Percentiles rank a stretch among this genome's conserved stretches.
Conservation (phyloP, 2,888 invertebrate species). For the Acleris literana region DNA sequence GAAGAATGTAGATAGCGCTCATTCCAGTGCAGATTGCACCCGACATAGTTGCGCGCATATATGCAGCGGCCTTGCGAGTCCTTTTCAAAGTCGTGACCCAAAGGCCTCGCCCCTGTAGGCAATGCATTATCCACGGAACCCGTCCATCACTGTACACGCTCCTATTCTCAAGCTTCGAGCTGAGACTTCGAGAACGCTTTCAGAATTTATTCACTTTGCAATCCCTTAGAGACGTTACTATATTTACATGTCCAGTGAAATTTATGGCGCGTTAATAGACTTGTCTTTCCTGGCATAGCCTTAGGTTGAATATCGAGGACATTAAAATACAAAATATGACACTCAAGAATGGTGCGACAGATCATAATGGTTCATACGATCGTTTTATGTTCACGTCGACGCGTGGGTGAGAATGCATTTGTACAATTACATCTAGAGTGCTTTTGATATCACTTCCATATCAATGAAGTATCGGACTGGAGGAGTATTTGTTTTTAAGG, state of each 20-base stretch:
- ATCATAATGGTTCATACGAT: slow-evolving; percentile 12
- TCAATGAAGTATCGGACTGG: background rate
- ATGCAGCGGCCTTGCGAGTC: slow-evolving; percentile 65
- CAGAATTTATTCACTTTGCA: slow-evolving; percentile 8
- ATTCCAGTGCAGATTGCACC: slow-evolving; percentile 34
- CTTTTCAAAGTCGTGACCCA: slow-evolving; percentile 79
- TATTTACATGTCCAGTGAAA: background rate
- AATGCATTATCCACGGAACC: slow-evolving; percentile 34
- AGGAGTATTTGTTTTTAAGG: background rate
- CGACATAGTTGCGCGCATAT: slow-evolving; percentile 42
- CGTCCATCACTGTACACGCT: slow-evolving; percentile 25
- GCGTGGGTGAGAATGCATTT: slow-evolving; percentile 28
- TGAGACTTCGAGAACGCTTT: slow-evolving; percentile 3
- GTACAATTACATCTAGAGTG: slow-evolving; percentile 4
- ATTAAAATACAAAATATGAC: background rate
- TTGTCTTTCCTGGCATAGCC: background rate
- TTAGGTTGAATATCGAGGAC: background rate
- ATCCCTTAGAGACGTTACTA: background rate
- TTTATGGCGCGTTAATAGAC: background rate
- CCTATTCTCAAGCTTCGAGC: slow-evolving; percentile 12
- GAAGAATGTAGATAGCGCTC: slow-evolving; percentile 12
- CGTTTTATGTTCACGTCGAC: slow-evolving; percentile 13
- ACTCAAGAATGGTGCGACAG: background rate
- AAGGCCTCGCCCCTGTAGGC: slow-evolving; percentile 63
- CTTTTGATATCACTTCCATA: background rate